Base-by-base conservation (phyloP, 2,888 invertebrate species). In the Argyresthia goedartella region DNA sequence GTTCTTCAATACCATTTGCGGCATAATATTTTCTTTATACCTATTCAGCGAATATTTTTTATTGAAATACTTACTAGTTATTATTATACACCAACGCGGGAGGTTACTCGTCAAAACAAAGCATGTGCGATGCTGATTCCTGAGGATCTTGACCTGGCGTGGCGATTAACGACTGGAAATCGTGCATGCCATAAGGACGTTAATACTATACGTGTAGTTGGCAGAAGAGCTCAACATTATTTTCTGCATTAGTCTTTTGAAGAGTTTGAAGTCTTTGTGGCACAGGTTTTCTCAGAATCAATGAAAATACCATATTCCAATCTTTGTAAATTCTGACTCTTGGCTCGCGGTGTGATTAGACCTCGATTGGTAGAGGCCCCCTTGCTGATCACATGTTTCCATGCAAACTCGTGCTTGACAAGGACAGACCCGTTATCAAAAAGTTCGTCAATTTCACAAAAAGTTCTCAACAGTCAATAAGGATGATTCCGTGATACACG, bases 401-500 rank as follows among this genome's bases (percentile, higher is more conserved):
- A 4, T 25, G 25, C 6, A 25, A 25, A 2, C 25, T 25, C 6
- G 25, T 25, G 25, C 3, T n/a, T n/a, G 25, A 25, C 25, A 25
- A 2, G 25, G 25, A 25, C 25, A 25, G 25, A 25, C 25, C 25
- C 25, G 25, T 25, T 25, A 4, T 25, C 25, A 2, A 25, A 25
- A 25, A 25, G 2, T 25, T 25, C 3, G 25, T 25, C 25, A 25
- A 25, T 25, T 25, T 25, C 25, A 25, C 25, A 44, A 44, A 44
- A 44, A 44, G 44, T 15, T 14, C 13, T 13, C 33, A 25, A 10
- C 46, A 46, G 10, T 66, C 63, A 65, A 33, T 46, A 25, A 25
- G 33, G 9, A 59, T 63, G 63, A 66, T 65, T 73, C 73, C 66
- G 67, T 71, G 66, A 67, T 70, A 69, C 66, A 64, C 67, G 67